A percentile compares a stretch with the other conserved stretches of the same genome.
These are phyloP conservation scores for Mercenaria mercenaria DNA, from an alignment of 1,140 invertebrate genomes.

Conservation along the genomic window DNA sequence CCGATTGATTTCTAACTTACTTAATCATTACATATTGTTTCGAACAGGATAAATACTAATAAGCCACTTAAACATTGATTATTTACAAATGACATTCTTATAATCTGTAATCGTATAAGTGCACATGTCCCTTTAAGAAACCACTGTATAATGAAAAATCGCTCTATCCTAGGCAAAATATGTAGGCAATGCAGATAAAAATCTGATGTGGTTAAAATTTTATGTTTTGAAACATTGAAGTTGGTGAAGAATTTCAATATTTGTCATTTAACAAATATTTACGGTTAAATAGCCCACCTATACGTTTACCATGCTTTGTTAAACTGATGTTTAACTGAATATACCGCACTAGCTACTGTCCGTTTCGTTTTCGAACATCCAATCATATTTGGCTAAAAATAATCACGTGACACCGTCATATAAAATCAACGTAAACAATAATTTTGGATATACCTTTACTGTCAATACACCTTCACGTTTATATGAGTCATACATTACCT, in stretches of 20 bases:
- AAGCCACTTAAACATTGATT: background rate
- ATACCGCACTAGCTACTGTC: background rate
- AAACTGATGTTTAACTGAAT: background rate
- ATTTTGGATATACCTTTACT: background rate
- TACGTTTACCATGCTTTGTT: background rate
- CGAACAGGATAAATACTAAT: background rate
- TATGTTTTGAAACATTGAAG: too few species aligned
- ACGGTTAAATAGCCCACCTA: background rate
- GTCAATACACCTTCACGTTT: background rate
- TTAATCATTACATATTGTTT: background rate
- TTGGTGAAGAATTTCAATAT: too few species aligned
- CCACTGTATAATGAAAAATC: background rate
- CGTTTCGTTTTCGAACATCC: background rate
- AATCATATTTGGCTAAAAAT: slow-evolving; percentile 17
- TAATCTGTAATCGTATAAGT: background rate
- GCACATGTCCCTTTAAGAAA: too few species aligned
- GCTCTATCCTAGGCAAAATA: background rate
- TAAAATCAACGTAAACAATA: slow-evolving; percentile 48
- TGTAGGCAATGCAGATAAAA: background rate
- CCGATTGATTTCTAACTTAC: background rate
- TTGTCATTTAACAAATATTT: slow-evolving; percentile 18
- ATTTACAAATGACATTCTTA: background rate
- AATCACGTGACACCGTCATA: slow-evolving; percentile 32
- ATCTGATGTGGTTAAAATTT: background rate
- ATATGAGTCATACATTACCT: background rate